A percentile compares a stretch with the other conserved stretches of the same genome.
phyloP scores from a whole-genome alignment of 2,797 vertebrate species.

The Sorex maritimensis region DNA sequence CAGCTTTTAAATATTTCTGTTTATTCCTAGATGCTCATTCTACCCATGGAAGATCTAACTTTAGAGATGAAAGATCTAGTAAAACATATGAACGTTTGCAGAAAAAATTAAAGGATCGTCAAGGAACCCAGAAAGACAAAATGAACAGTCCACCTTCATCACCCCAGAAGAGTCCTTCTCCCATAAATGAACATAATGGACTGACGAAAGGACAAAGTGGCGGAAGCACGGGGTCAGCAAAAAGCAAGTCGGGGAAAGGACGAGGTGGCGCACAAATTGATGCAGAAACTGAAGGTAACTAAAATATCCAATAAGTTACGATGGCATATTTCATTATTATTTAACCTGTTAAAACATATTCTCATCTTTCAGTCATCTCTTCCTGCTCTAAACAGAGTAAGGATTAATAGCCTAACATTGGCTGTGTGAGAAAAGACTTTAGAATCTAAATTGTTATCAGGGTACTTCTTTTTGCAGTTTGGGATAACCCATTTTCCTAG shows the following conservation, averaged over 20 bases:
- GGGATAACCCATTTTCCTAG: conserved; percentile 31
- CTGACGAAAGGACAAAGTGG: conserved; percentile 91
- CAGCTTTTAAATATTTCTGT: conserved; percentile 50
- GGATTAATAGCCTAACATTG: conserved; percentile 13
- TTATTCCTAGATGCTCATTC: conserved; percentile 93
- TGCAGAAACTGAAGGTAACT: conserved; percentile 93
- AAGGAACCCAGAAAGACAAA: conserved; percentile 95
- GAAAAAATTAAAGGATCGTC: conserved; percentile 98
- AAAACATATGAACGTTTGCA: conserved; percentile 98
- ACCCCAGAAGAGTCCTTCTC: conserved; percentile 95
- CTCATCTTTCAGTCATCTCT: conserved; percentile 36
- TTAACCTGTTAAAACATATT: conserved; percentile 61
- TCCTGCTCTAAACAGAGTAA: conserved; percentile 12
- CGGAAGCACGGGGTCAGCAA: conserved; percentile 88
- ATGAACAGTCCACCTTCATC: conserved; percentile 95
- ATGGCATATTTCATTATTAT: conserved; percentile 45
- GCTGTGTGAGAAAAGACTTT: conserved; percentile 36
- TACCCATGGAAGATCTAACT: conserved; percentile 94
- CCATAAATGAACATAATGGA: conserved; percentile 94
- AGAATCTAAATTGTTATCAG: conserved; percentile 36
- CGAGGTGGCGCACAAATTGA: conserved; percentile 89
- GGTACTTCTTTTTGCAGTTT: conserved; percentile 40
- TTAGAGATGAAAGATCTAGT: conserved; percentile 97
- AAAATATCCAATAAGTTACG: conserved; percentile 1
- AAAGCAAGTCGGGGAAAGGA: conserved; percentile 92